phyloP scores from a whole-genome alignment of 2,888 invertebrate species.

The Abscondita cerata region DNA sequence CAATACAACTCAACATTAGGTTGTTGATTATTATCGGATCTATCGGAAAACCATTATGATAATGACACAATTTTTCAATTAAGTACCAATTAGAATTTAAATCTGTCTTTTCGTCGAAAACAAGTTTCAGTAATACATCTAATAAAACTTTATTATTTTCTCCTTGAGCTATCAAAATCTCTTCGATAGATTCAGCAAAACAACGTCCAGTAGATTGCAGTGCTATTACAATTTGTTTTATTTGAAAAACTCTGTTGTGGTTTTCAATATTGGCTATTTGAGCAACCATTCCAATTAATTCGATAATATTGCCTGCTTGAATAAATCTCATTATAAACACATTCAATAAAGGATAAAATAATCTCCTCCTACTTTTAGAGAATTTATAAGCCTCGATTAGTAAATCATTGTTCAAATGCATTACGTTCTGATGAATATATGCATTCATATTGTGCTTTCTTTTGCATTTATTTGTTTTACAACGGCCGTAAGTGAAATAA shows the following conservation, averaged over 20 bases:
- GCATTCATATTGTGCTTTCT: neutral
- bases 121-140: conserved; percentile 27
- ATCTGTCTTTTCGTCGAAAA: conserved; percentile 18
- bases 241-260: conserved; percentile 14
- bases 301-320: neutral
- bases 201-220: conserved; percentile 24
- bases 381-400: conserved; percentile 1
- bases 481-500: neutral
- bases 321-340: neutral
- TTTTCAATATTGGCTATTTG: neutral
- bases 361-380: neutral
- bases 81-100: conserved; percentile 27
- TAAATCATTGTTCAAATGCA: neutral
- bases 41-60: conserved; percentile 10
- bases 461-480: neutral
- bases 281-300: neutral
- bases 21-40: conserved; percentile 21
- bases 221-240: conserved; percentile 16
- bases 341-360: neutral
- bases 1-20: conserved; percentile 21
- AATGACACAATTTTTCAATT: conserved; percentile 23
- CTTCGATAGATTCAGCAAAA: conserved; percentile 19
- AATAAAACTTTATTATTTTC: conserved; percentile 15
- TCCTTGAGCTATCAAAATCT: conserved; percentile 24
- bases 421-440: neutral